Evolutionary conservation across 2,113 vertebrate species (phyloP).

Genomic region (Oncorhynchus mykiss): DNA sequence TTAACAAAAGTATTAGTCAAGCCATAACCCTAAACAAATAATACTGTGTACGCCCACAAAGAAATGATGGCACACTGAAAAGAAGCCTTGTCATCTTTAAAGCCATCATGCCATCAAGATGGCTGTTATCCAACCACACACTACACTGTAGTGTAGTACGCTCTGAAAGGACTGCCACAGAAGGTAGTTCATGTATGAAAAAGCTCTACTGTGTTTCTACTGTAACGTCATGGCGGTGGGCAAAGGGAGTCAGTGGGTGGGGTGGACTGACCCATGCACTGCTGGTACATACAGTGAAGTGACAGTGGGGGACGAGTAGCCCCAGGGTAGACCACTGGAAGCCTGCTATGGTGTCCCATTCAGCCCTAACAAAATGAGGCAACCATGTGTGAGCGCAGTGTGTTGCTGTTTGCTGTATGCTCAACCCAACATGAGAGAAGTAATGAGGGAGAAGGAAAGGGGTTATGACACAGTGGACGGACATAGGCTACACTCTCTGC

Average conservation of each 20-base stretch:
- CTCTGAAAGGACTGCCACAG: neutral
- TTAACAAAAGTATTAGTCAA: neutral
- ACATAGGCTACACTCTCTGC: slow-evolving; percentile 22
- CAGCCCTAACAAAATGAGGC: slow-evolving; percentile 53
- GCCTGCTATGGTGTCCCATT: slow-evolving; percentile 39
- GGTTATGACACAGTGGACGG: slow-evolving; percentile 40
- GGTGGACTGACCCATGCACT: slow-evolving; percentile 11
- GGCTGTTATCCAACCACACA: neutral
- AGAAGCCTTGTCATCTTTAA: no score
- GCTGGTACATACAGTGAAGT: slow-evolving; percentile 29
- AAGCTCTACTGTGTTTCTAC: no score
- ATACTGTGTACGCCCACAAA: no score
- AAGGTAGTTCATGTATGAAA: neutral
- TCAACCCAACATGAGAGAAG: slow-evolving; percentile 51
- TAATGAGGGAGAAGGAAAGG: slow-evolving; percentile 54
- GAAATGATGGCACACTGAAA: no score
- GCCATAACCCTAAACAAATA: no score
- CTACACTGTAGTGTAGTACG: neutral
- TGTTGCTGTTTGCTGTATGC: slow-evolving; percentile 7
- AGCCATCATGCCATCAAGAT: no score
- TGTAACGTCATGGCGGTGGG: neutral
- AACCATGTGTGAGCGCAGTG: slow-evolving; percentile 46
- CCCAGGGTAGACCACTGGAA: slow-evolving; percentile 19
- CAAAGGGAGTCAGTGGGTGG: neutral
- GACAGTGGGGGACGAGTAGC: slow-evolving; percentile 28